Base-by-base conservation (phyloP, 1,140 invertebrate species). In the Cheumatopsyche charites region DNA sequence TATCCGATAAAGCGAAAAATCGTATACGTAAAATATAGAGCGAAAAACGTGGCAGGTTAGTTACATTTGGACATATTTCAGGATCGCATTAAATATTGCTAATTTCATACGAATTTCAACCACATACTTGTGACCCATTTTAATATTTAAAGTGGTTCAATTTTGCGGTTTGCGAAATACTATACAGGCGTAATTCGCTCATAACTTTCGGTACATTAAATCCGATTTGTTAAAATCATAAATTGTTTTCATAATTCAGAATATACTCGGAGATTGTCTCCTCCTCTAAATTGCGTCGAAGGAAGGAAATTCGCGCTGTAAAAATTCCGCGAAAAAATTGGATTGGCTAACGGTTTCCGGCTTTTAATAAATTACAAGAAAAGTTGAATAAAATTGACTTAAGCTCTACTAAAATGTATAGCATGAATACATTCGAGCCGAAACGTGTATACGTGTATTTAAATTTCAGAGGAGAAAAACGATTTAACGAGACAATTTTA, bases 171-270 rank as follows among this genome's bases (percentile, higher is more conserved):
- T 12, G 3, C 29, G 9, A 36, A 36, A 36, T 36, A 4, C n/a
- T n/a, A n/a, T n/a, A n/a, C n/a, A 2, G 12, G 19, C n/a, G 49
- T 23, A 58, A 58, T 58, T 58, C 21, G n/a, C 21, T 58, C 25
- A 47, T 47, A 25, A 58, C 21, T 58, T 66, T 66, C 41, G 43
- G 63, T 66, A 66, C 63, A 25, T 66, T 66, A 66, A 66, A 66
- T 29, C n/a, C 63, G 63, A 66, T 66, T 43, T 25, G 63, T 66
- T 66, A 66, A 66, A 66, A 66, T 42, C 43, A 66, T 41, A 66
- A 66, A 66, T 66, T 66, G 43, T 17, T 66, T 66, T 66, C 17
- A 66, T 47, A 66, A 47, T 66, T 47, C 21, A n/a, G 42, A 17
- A 13, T n/a, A 36, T 41, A 47, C n/a, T 66, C 47, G 25, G 43